Base-by-base conservation (phyloP, 2,888 invertebrate species). In the Latheticus oryzae region DNA sequence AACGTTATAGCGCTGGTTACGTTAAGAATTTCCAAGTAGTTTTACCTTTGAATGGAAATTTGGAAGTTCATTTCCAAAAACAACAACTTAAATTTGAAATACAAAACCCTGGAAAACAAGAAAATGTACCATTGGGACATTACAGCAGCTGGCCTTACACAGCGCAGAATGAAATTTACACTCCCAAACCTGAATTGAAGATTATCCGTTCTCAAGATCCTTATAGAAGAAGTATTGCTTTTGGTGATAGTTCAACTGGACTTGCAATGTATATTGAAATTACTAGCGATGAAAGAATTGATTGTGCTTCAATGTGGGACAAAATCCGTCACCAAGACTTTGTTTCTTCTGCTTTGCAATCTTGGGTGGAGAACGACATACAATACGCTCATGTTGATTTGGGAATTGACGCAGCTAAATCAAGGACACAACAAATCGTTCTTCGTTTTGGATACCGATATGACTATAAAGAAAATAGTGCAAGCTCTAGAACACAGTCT, bases 91-190 rank as follows among this genome's bases (percentile, higher is more conserved):
- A 81, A 52, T 55, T 84, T 7, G 80, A 80, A 64, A 11, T 87
- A 2, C 76, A 81, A 60, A 82, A 85, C 1, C 71, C 81, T 4
- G 76, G 80, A 45, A 76, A 80, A 5, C 80, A 84, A 17, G 78
- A 83, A 60, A 80, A 83, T 21, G 76, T 78, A 11, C 82, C 80
- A 17, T 63, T 87, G 5, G 72, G 82, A 33, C 86, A 88, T 68
- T 82, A 79, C 75, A 86, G 85, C 68, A 81, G 83, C 1, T 81
- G 83, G 79, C 89, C 90, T 3, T 90, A 85, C 76, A 85, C 85
- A 5, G 76, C 85, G 1, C 80, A 78, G 63, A 81, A 83, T 67
- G 81, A 85, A 66, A 83, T 86, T 63, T 79, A 84, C 35, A 76
- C 79, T 8, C 73, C 85, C 32, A 76, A 81, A 37, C 83, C 88